These are phyloP conservation scores for Cistogaster globosa DNA, from an alignment of 2,888 invertebrate species.

Conservation along the genomic window DNA sequence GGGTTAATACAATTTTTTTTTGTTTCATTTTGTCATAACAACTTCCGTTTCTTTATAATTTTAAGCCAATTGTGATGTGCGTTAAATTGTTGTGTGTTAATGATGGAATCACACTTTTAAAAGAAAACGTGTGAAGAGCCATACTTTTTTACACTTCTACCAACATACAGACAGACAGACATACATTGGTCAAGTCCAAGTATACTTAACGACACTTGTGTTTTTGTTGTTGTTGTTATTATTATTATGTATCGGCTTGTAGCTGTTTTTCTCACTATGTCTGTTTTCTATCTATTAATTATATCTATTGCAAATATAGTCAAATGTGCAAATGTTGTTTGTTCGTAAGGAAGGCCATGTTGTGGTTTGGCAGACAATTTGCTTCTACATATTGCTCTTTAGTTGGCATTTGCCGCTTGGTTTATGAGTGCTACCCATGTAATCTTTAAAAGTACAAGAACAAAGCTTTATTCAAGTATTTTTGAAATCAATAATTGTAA, in stretches of 20 bases:
- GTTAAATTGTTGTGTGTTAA: neutral
- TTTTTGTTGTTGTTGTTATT: neutral
- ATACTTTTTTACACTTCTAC: constrained; percentile 8
- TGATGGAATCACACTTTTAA: neutral
- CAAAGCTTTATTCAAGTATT: constrained; percentile 22
- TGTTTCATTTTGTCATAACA: neutral
- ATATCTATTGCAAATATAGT: constrained; percentile 8
- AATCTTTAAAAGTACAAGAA: constrained; percentile 40
- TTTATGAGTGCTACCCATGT: neutral
- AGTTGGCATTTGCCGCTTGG: neutral
- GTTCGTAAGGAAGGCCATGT: constrained; percentile 1
- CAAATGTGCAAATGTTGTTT: constrained; percentile 21
- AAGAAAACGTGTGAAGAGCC: constrained; percentile 7
- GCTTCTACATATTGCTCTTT: neutral
- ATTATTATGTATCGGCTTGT: neutral
- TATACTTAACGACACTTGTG: constrained; percentile 31
- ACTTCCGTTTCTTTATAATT: neutral
- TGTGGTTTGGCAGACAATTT: constrained; percentile 20
- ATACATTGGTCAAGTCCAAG: constrained; percentile 68
- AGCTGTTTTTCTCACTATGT: neutral
- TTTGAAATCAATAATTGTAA: constrained; percentile 47
- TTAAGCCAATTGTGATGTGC: neutral
- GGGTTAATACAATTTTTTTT: neutral
- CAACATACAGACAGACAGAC: neutral
- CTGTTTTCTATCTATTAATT: neutral